Evolutionary conservation across 2,797 vertebrate species (phyloP).

Genomic region (Phataginus tricuspis): DNA sequence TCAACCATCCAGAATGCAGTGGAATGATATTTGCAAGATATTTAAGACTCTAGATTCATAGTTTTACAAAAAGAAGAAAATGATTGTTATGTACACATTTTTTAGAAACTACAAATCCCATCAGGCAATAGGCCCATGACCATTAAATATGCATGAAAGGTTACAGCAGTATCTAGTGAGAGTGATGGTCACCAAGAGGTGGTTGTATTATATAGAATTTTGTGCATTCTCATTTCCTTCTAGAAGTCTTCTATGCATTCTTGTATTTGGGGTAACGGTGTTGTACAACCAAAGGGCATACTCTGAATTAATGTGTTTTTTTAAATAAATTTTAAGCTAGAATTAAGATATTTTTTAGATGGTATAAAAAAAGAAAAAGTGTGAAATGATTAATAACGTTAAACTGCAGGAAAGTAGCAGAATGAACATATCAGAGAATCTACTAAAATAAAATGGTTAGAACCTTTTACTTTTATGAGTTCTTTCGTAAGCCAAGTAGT

Average conservation of each 20-base stretch:
- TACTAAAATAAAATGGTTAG: slow-evolving; percentile 49
- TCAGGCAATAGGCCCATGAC: neutral
- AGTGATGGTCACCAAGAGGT: neutral
- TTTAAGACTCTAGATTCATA: slow-evolving; percentile 3
- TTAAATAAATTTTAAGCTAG: neutral
- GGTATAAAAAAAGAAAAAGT: neutral
- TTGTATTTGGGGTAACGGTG: neutral
- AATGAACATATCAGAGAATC: neutral
- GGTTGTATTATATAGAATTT: neutral
- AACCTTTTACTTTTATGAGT: slow-evolving; percentile 55
- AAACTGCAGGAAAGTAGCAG: slow-evolving; percentile 37
- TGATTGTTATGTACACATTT: neutral
- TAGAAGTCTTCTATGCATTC: neutral
- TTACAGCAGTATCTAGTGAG: neutral
- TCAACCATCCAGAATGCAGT: slow-evolving; percentile 21
- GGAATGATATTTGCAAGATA: neutral
- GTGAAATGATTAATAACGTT: slow-evolving; percentile 35
- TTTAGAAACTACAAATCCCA: slow-evolving; percentile 20
- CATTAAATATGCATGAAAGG: neutral
- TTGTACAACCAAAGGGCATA: slow-evolving; percentile 21
- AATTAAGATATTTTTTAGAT: slow-evolving; percentile 4
- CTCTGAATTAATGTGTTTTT: neutral
- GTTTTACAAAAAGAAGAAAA: slow-evolving; percentile 41
- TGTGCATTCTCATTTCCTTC: neutral
- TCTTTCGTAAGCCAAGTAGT: slow-evolving; percentile 41